Base-by-base conservation (phyloP, 2,113 vertebrate species). In the Apodemus sylvaticus region DNA sequence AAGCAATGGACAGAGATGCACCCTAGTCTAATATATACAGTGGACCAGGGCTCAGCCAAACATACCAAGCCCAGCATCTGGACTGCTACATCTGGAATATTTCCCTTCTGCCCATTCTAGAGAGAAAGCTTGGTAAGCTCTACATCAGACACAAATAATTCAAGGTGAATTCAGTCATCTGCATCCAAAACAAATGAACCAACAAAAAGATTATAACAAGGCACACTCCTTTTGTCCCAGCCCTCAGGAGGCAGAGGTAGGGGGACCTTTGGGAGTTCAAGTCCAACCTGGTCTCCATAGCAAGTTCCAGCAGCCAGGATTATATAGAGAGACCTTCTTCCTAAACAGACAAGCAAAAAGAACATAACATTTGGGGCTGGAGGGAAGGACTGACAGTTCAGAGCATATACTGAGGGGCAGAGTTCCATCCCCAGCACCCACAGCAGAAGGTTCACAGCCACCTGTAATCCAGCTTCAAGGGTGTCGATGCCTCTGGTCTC, bases 91-190 rank as follows among this genome's bases (percentile, higher is more conserved):
- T 39, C 74, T 60, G 39, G 92, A 89, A 29, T 51, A 60, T 42
- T 68, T 53, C 58, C 68, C n/a, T 9, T 29, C 90, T 78, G 73
- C 58, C 51, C 60, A 34, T 86, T 55, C 60, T 14, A 83, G 51
- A 93, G 89, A 62, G 89, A 78, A 95, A 51, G 58, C 36, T 62
- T 92, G 89, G 76, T 1, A 10, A 90, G 55, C 55, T 31, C 68
- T 55, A 34, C 10, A 26, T 34, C 1, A 64, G 36, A 24, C 62
- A 79, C 82, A 93, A 87, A 93, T 89, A 94, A 93, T 34, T 85
- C 17, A 17, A 53, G 62, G 51, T 77, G 26, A 48, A 48, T 77
- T 48, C 24, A 45, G 73, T 26, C 64, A 31, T 31, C 29, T 0
- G 22, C 45, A 76, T 26, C 42, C 45, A 24, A 45, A 73, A 13